These are phyloP conservation scores for Limanda limanda DNA, from an alignment of 2,113 vertebrate genomes.

Conservation along the genomic window DNA sequence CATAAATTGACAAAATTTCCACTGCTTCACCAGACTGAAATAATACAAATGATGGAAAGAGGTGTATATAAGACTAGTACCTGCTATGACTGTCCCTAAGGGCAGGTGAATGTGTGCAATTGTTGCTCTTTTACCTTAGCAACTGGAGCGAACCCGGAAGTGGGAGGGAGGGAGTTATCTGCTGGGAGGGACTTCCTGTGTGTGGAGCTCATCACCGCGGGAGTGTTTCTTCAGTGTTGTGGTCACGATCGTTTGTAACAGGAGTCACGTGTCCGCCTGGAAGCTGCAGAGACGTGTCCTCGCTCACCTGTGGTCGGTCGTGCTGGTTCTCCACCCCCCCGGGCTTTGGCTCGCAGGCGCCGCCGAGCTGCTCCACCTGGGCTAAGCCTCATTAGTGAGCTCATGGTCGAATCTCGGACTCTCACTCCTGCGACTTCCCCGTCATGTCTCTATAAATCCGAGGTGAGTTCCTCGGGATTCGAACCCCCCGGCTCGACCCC, in stretches of 20 bases:
- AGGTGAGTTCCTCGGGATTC: background rate
- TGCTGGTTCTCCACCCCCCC: background rate
- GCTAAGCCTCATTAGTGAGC: conserved; percentile 70
- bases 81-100: too few relatives aligned
- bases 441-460: background rate
- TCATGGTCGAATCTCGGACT: conserved; percentile 27
- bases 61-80: too few relatives aligned
- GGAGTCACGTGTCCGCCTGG: conserved; percentile 41
- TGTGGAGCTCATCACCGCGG: background rate
- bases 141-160: conserved; percentile 42
- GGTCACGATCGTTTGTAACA: conserved; percentile 62
- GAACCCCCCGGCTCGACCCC: too few relatives aligned
- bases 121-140: too few relatives aligned
- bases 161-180: background rate
- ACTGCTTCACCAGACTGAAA: too few relatives aligned
- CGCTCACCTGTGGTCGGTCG: background rate
- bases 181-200: conserved; percentile 44
- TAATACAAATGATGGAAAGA: too few relatives aligned
- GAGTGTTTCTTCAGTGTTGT: background rate
- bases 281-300: too few relatives aligned
- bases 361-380: conserved; percentile 7
- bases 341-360: background rate
- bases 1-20: too few relatives aligned
- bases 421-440: conserved; percentile 16
- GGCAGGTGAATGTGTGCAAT: too few relatives aligned